Evolutionary conservation across 2,113 vertebrate species (phyloP).

Genomic region (Bujurquina vittata): DNA sequence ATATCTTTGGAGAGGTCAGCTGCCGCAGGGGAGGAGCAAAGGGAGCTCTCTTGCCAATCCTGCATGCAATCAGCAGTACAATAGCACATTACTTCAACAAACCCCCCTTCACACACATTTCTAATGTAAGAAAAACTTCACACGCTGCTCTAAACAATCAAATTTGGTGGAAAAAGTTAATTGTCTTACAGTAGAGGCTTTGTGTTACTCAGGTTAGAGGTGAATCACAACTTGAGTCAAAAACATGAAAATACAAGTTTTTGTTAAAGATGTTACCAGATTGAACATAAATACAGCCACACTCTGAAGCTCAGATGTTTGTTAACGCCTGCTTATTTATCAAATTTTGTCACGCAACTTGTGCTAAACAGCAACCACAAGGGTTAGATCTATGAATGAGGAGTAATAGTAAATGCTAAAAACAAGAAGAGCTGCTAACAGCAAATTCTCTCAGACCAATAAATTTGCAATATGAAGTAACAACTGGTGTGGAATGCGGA

Average conservation of each 20-base stretch:
- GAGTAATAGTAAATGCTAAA: not conserved
- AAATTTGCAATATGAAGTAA: not conserved
- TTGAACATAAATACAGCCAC: slow-evolving; percentile 54
- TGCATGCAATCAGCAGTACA: slow-evolving; percentile 98
- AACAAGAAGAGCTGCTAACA: not conserved
- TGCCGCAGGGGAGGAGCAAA: slow-evolving; percentile 86
- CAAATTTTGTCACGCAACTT: not conserved
- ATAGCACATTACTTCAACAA: slow-evolving; percentile 89
- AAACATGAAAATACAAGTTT: not conserved
- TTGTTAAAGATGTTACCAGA: not conserved
- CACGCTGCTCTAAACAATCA: not conserved
- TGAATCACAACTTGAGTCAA: not conserved
- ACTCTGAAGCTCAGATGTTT: not conserved
- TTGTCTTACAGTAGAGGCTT: not conserved
- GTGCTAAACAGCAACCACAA: not conserved
- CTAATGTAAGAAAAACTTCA: slow-evolving; percentile 61
- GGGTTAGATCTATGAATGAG: not conserved
- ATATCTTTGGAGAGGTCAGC: slow-evolving; percentile 88
- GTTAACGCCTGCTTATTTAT: not conserved
- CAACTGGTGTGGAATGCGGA: not conserved
- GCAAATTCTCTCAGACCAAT: not conserved
- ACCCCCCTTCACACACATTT: slow-evolving; percentile 84
- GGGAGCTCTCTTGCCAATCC: slow-evolving; percentile 89
- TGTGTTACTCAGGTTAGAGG: slow-evolving; percentile 38
- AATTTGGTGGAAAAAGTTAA: not conserved